Evolutionary conservation across 2,113 vertebrate genomes (phyloP), one percentile per base, ranked within the genome.

Genomic region (Percopsis transmontana): DNA sequence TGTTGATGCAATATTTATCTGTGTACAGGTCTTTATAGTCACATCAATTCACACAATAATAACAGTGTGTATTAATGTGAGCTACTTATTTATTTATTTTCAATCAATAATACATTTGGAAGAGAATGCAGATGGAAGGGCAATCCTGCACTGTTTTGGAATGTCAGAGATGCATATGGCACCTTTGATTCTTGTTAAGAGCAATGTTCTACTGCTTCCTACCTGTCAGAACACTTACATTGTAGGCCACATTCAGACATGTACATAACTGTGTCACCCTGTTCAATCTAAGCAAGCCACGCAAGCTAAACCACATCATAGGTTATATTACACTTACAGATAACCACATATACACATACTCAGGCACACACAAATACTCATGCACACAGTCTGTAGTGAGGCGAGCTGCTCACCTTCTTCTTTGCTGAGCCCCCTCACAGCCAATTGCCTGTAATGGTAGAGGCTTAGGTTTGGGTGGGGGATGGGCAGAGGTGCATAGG

Each of bases 401-500:
- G 80, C 85, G 82, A 86, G 87, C 82, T 82, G 86, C 86, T 89
- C 86, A 85, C 87, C 86, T 88, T 83, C 74, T 81, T 90, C 76
- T 86, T 84, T 66, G 81, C 81, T 72, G 87, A 87, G 87, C 86
- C 83, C 38, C 85, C 86, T 86, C 85, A 42, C 83, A 84, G 87
- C 41, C 63, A 66, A 66, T 57, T 62, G 63, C 81, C 81, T 88
- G 87, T 88, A 90, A 89, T 85, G 85, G 87, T 87, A 88, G 83
- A 87, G 86, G 88, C 83, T 89, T 90, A 84, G 88, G 81, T 84
- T 83, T 81, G 85, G 84, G 82, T 90, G 90, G 90, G 87, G 89
- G 89, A 90, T 88, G 91, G 90, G 89, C 85, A 87, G 88, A 87
- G 88, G 87, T 90, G 85, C 87, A 89, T 90, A 90, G 87, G 90